Conservation (phyloP, 2,113 vertebrate species). For the Gnathonemus echidnorhynchus region DNA sequence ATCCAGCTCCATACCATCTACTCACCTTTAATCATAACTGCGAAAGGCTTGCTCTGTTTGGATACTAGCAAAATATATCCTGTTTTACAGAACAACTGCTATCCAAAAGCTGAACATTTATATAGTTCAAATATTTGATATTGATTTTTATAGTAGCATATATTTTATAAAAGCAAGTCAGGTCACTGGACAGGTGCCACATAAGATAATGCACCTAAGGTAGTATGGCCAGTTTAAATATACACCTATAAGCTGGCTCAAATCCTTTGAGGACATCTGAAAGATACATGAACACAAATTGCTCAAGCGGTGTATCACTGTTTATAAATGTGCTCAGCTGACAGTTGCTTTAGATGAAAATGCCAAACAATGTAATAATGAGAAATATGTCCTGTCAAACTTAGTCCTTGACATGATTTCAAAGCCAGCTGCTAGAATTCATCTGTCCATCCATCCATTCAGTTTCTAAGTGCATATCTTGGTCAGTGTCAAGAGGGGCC, state of each 20-base stretch:
- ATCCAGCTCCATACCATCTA: neutral
- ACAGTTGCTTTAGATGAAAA: neutral
- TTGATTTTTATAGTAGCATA: neutral
- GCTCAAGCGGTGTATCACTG: neutral
- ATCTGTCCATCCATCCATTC: neutral
- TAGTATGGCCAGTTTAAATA: neutral
- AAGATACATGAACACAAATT: neutral
- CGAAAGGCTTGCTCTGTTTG: neutral
- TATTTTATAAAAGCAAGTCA: neutral
- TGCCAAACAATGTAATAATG: neutral
- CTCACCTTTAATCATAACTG: neutral
- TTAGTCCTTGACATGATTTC: neutral
- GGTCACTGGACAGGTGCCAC: neutral
- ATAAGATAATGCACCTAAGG: neutral
- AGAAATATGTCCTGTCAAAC: neutral
- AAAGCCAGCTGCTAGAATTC: neutral
- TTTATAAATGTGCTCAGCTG: neutral
- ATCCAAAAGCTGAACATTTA: neutral
- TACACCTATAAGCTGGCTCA: neutral
- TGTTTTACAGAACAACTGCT: neutral
- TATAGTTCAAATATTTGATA: neutral
- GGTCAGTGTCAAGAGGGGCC: neutral
- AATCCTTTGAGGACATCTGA: neutral
- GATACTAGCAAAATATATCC: neutral
- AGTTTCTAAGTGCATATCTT: neutral